Evolutionary conservation across 2,888 invertebrate genomes (phyloP).

Genomic region (Cinara cedri): DNA sequence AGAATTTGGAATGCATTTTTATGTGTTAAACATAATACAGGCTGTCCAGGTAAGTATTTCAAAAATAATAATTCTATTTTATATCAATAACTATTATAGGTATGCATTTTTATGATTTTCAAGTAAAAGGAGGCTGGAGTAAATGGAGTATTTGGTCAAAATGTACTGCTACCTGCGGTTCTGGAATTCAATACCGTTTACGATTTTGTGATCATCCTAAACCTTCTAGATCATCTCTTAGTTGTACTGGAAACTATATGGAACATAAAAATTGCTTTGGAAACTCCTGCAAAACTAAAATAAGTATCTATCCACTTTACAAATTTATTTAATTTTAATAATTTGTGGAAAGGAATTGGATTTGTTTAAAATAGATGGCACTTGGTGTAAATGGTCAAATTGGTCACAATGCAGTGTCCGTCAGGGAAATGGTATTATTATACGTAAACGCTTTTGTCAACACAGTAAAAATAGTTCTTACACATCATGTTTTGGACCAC

Average conservation of each 20-base stretch:
- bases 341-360: not conserved
- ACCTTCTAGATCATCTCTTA: constrained; percentile 30
- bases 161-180: constrained; percentile 34
- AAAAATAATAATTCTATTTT: not conserved
- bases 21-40: constrained; percentile 38
- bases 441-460: constrained; percentile 43
- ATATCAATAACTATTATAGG: not conserved
- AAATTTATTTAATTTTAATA: not conserved
- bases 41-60: constrained; percentile 42
- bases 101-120: not conserved
- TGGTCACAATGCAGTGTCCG: constrained; percentile 35
- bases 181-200: constrained; percentile 43
- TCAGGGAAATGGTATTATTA: constrained; percentile 19
- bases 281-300: constrained; percentile 18
- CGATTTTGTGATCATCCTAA: constrained; percentile 33
- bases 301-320: not conserved
- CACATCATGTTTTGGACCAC: constrained; percentile 25
- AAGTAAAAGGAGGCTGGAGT: constrained; percentile 45
- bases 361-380: constrained; percentile 1
- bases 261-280: constrained; percentile 42
- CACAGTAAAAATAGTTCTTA: not conserved
- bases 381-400: constrained; percentile 45
- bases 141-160: constrained; percentile 45
- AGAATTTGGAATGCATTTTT: constrained; percentile 39
- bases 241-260: constrained; percentile 22